Percentiles rank a stretch among this genome's conserved stretches.
phyloP scores from a whole-genome alignment of 2,797 vertebrate species.

The Lepus townsendii region DNA sequence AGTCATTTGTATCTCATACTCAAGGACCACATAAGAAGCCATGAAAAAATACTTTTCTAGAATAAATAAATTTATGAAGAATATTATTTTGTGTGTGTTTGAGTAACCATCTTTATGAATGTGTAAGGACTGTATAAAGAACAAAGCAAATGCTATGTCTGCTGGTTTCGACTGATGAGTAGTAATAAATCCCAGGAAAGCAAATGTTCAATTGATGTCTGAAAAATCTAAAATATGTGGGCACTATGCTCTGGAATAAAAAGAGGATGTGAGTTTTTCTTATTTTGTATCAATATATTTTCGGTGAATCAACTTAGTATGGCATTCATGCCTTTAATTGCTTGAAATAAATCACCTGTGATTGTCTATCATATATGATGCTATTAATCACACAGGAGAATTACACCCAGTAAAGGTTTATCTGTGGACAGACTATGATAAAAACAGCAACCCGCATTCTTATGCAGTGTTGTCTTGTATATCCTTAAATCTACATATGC shows the following conservation, averaged over 20 bases:
- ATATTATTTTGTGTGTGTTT: not conserved
- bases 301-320: not conserved
- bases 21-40: not conserved
- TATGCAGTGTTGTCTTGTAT: not conserved
- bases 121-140: not conserved
- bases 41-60: constrained; percentile 12
- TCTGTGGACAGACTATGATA: constrained; percentile 21
- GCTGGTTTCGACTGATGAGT: not conserved
- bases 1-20: not conserved
- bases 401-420: constrained; percentile 25
- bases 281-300: constrained; percentile 51
- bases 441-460: not conserved
- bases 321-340: constrained; percentile 42
- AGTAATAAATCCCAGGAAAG: constrained; percentile 7
- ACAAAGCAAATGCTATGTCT: not conserved
- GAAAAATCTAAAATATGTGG: constrained; percentile 46
- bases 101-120: not conserved
- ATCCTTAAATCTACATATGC: constrained; percentile 1
- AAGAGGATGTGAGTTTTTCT: constrained; percentile 31
- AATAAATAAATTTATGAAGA: not conserved
- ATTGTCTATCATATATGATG: not conserved
- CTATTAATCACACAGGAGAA: constrained; percentile 12
- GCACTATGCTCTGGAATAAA: constrained; percentile 39
- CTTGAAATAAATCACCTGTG: constrained; percentile 57
- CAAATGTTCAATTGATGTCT: not conserved